A percentile compares a stretch with the other conserved stretches of the same genome.
These are phyloP conservation scores for Cyphomyrmex costatus DNA, from an alignment of 1,140 invertebrate genomes.

Conservation along the genomic window DNA sequence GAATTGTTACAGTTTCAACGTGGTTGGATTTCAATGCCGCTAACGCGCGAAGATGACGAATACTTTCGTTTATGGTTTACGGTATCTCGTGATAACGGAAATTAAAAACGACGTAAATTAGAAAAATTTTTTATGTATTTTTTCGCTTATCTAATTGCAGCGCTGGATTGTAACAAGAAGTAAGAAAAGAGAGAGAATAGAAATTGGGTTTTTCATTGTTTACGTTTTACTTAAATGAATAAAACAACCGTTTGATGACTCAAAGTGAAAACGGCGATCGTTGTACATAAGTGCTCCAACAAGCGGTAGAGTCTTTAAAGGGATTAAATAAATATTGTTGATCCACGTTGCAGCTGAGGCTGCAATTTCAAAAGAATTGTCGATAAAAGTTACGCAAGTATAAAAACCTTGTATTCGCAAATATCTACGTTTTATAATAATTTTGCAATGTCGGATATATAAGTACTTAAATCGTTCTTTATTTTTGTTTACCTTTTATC, in stretches of 20 bases:
- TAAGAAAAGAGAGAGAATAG: neutral
- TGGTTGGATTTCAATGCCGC: neutral
- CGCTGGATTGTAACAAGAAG: neutral
- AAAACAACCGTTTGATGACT: neutral
- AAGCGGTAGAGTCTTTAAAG: neutral
- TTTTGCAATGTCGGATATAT: neutral
- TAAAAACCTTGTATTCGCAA: neutral
- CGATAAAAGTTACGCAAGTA: neutral
- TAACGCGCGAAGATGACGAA: neutral
- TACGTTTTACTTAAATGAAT: slow-evolving; percentile 6
- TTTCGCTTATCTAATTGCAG: neutral
- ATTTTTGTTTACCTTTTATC: neutral
- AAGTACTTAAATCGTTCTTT: neutral
- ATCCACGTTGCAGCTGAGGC: neutral
- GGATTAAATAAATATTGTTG: neutral
- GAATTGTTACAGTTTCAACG: neutral
- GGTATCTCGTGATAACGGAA: neutral
- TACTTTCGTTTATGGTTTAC: neutral
- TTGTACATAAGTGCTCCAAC: neutral
- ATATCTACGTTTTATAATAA: neutral
- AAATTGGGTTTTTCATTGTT: slow-evolving; percentile 6
- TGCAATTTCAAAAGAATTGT: neutral
- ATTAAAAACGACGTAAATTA: neutral
- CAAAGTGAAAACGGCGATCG: slow-evolving; percentile 11
- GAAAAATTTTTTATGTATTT: neutral